phyloP scores from a whole-genome alignment of 2,797 vertebrate genomes.

The Tarsius wallacei region DNA sequence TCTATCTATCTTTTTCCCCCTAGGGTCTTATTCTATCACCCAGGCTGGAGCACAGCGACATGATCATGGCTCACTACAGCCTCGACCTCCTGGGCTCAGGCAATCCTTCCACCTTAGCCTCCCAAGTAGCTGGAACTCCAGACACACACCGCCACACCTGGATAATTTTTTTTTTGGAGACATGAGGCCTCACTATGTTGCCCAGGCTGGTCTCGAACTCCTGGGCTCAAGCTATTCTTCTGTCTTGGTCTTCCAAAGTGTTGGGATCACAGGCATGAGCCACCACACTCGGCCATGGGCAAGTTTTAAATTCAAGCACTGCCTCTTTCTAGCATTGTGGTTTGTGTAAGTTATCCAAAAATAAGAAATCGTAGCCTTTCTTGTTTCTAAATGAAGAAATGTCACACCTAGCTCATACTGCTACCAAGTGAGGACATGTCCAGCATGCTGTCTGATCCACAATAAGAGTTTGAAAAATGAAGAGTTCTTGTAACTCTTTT shows the following conservation, averaged over 20 bases:
- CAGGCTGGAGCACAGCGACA: neutral
- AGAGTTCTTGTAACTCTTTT: neutral
- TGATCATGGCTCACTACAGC: neutral
- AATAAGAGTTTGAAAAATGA: neutral
- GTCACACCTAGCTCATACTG: neutral
- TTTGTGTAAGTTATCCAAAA: neutral
- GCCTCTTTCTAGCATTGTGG: neutral
- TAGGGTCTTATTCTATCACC: neutral
- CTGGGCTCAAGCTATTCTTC: neutral
- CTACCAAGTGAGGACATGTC: neutral
- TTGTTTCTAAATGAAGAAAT: neutral
- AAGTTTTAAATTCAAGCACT: neutral
- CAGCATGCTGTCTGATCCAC: neutral
- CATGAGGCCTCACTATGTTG: neutral
- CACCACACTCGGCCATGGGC: accelerated
- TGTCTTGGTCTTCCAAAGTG: neutral
- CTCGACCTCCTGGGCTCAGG: neutral
- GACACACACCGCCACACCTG: neutral
- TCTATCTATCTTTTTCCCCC: neutral
- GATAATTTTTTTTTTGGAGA: neutral
- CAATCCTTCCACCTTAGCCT: neutral
- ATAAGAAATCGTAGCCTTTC: neutral
- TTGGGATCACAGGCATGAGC: neutral
- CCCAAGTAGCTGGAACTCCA: neutral
- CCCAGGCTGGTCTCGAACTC: neutral